A percentile compares a stretch with the other conserved stretches of the same genome.
phyloP scores from a whole-genome alignment of 2,888 invertebrate genomes.

The Brenthis ino region DNA sequence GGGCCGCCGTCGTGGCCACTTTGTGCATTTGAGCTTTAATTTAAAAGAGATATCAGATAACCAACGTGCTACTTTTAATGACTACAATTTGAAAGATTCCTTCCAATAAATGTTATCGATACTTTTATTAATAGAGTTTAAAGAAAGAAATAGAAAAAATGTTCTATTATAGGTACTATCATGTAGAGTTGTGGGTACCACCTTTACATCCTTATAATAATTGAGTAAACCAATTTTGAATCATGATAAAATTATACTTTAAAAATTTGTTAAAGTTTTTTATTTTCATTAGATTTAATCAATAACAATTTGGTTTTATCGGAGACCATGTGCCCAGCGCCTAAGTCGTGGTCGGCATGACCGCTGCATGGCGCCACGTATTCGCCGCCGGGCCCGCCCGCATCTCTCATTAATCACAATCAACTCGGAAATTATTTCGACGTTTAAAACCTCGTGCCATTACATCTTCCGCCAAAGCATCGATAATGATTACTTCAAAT shows the following conservation, averaged over 20 bases:
- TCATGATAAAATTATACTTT: background rate
- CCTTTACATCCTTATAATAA: too few relatives aligned
- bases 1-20: too few relatives aligned
- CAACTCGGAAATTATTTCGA: constrained; percentile 77
- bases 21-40: too few relatives aligned
- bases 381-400: constrained; percentile 44
- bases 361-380: constrained; percentile 41
- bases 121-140: too few relatives aligned
- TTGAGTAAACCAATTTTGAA: background rate
- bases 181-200: too few relatives aligned
- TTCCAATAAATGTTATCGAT: too few relatives aligned
- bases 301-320: constrained; percentile 13
- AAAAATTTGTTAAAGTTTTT: background rate
- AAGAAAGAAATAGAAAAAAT: too few relatives aligned
- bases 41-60: too few relatives aligned
- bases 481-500: constrained; percentile 34
- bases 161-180: too few relatives aligned
- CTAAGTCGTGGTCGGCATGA: constrained; percentile 27
- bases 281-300: background rate
- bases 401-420: constrained; percentile 79
- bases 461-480: constrained; percentile 59
- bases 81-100: too few relatives aligned
- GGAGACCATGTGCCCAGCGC: constrained; percentile 14
- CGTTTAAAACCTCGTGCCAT: constrained; percentile 71
- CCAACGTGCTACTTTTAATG: too few relatives aligned